Evolutionary conservation across 2,113 vertebrate species (phyloP).

Genomic region (Megaceryle maxima): DNA sequence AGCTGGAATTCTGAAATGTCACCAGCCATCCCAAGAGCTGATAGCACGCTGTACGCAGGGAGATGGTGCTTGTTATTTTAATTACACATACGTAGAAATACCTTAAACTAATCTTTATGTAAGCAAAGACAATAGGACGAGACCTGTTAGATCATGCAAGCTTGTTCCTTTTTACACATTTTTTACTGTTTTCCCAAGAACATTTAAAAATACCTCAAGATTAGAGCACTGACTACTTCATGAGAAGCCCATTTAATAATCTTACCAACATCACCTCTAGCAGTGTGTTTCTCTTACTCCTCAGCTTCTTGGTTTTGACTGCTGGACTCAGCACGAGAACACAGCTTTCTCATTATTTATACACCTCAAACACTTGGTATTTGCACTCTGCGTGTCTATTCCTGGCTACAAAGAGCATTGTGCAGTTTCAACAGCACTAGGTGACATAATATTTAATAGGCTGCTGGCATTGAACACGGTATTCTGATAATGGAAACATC

Average conservation of each 20-base stretch:
- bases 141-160: background rate
- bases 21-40: background rate
- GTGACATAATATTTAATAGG: background rate
- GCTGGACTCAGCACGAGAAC: background rate
- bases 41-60: background rate
- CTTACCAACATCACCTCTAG: background rate
- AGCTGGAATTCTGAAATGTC: slow-evolving; percentile 37
- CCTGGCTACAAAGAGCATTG: background rate
- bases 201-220: background rate
- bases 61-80: slow-evolving; percentile 5
- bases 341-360: background rate
- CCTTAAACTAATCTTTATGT: background rate
- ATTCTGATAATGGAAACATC: background rate
- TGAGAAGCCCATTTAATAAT: background rate
- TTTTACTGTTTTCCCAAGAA: background rate
- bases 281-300: background rate
- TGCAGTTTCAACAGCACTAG: background rate
- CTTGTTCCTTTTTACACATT: background rate
- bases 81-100: background rate
- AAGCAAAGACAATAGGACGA: background rate
- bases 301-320: background rate
- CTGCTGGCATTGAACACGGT: background rate
- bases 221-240: background rate
- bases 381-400: background rate
- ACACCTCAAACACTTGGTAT: background rate